These are phyloP conservation scores for Gerris lacustris DNA, from an alignment of 2,888 invertebrate genomes.

Conservation along the genomic window DNA sequence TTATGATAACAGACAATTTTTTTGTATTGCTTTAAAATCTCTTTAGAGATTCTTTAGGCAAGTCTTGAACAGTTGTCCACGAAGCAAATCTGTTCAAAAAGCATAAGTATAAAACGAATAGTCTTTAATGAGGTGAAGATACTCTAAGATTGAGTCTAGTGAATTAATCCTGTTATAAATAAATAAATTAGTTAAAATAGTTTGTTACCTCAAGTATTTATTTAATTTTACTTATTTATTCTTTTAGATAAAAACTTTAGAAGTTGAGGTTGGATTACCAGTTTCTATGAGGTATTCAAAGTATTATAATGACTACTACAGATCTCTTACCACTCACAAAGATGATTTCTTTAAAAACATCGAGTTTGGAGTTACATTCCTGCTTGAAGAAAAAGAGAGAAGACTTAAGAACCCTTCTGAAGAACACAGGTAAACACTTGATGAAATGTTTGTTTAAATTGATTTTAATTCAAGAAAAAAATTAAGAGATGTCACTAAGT, in stretches of 20 bases:
- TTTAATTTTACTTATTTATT: not conserved
- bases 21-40: no score
- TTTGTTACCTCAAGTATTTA: no score
- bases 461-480: no score
- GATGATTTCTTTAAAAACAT: constrained; percentile 44
- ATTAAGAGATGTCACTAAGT: no score
- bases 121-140: no score
- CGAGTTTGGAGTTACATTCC: constrained; percentile 39
- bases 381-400: constrained; percentile 37
- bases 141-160: no score
- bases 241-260: constrained; percentile 39
- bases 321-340: constrained; percentile 39
- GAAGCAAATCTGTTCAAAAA: no score
- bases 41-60: no score
- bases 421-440: constrained; percentile 34
- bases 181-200: not conserved
- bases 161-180: not conserved
- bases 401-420: constrained; percentile 35
- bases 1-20: no score
- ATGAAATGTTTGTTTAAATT: not conserved
- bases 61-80: no score
- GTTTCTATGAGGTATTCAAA: constrained; percentile 33
- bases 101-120: no score
- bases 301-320: constrained; percentile 39
- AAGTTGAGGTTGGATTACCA: constrained; percentile 40